Percentiles rank a stretch among this genome's conserved stretches.
Conservation (phyloP, 2,113 vertebrate genomes). For the Sceloporus tristichus region DNA sequence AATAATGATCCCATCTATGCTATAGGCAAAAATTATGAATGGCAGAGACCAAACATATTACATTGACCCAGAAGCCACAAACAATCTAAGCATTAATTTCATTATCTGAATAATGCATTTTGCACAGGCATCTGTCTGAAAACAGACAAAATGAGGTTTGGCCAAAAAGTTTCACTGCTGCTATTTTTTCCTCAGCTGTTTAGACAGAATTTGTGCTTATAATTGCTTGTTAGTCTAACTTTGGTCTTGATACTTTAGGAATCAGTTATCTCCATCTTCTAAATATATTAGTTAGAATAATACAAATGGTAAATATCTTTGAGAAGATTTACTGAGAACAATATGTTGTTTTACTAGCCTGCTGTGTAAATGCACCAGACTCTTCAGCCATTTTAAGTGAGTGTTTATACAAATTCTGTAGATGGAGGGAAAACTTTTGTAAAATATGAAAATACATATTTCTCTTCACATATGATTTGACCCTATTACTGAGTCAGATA, state of each 20-base stretch:
- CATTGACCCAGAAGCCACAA: neutral
- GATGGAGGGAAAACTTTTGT: neutral
- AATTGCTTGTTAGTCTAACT: neutral
- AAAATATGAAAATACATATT: neutral
- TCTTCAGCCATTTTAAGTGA: neutral
- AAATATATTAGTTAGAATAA: neutral
- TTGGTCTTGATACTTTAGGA: neutral
- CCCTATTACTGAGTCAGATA: no score
- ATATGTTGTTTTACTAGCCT: constrained; percentile 11
- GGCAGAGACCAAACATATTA: neutral
- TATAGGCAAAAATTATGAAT: neutral
- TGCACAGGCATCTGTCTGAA: neutral
- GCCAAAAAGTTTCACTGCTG: constrained; percentile 5
- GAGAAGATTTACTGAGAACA: neutral
- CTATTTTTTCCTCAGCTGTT: neutral
- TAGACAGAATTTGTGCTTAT: neutral
- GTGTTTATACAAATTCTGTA: neutral
- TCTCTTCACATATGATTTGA: no score
- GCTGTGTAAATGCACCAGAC: neutral
- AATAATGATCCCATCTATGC: neutral
- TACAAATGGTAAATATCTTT: neutral
- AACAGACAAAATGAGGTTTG: neutral
- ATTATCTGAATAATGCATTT: constrained; percentile 17
- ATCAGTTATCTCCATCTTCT: neutral
- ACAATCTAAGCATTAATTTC: neutral